Evolutionary conservation across 2,797 vertebrate species (phyloP).

Genomic region (Darevskia mixta): DNA sequence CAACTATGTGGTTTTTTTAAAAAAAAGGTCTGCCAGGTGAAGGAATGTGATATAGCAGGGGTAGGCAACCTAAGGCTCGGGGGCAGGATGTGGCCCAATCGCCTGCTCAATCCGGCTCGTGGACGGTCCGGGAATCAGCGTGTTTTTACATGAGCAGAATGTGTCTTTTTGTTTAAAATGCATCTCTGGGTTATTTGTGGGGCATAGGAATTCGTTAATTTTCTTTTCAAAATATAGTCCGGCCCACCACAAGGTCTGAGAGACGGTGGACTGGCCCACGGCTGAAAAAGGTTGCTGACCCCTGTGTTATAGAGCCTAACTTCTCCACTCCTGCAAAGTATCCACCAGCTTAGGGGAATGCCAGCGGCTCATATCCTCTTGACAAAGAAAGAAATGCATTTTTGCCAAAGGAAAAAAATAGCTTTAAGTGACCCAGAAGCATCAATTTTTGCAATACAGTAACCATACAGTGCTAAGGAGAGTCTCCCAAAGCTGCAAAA

Average conservation of each 20-base stretch:
- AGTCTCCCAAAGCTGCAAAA: not conserved
- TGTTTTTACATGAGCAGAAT: too few relatives aligned
- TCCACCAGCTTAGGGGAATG: constrained; percentile 33
- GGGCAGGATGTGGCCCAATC: too few relatives aligned
- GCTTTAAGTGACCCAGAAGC: constrained; percentile 59
- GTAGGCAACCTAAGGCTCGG: too few relatives aligned
- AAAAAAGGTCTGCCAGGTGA: not conserved
- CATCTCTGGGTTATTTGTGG: too few relatives aligned
- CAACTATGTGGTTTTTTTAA: not conserved
- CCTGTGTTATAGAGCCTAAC: not conserved
- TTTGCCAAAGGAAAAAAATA: constrained; percentile 45
- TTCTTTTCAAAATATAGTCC: too few relatives aligned
- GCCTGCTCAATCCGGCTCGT: too few relatives aligned
- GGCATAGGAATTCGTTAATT: too few relatives aligned
- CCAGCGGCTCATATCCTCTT: constrained; percentile 25
- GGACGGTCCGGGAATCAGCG: too few relatives aligned
- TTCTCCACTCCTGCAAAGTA: constrained; percentile 8
- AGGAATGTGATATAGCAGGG: not conserved
- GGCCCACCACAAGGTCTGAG: too few relatives aligned
- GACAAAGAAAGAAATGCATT: constrained; percentile 54
- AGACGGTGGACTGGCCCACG: too few relatives aligned
- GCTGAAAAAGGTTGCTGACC: too few relatives aligned
- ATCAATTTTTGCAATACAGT: constrained; percentile 48
- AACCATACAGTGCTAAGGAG: constrained; percentile 19
- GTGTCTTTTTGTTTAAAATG: too few relatives aligned